A percentile compares a stretch with the other conserved stretches of the same genome.
Conservation (phyloP, 2,888 invertebrate genomes). For the Flabesymbios commensalis region DNA sequence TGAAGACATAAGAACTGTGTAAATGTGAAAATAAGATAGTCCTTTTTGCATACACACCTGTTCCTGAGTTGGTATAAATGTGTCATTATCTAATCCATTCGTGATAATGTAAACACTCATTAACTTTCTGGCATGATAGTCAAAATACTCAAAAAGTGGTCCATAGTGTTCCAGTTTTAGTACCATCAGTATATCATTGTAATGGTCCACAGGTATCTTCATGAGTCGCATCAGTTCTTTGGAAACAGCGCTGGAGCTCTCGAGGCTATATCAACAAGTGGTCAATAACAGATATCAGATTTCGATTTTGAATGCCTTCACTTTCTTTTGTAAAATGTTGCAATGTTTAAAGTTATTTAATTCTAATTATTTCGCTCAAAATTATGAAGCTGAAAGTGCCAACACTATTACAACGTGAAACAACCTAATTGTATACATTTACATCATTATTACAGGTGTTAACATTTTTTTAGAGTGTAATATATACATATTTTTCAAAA, state of each 20-base stretch:
- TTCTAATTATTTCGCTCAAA: no score
- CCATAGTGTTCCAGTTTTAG: conserved; percentile 85
- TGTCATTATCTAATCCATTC: conserved; percentile 88
- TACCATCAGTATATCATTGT: conserved; percentile 87
- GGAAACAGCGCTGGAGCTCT: conserved; percentile 69
- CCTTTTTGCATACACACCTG: conserved; percentile 69
- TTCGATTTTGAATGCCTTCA: background rate
- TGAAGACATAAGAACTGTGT: no score
- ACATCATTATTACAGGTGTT: no score
- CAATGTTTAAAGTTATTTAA: no score
- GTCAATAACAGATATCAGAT: conserved; percentile 3
- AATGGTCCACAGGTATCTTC: conserved; percentile 92
- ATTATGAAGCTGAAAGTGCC: no score
- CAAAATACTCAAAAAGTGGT: conserved; percentile 82
- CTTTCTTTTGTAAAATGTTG: background rate
- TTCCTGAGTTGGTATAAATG: conserved; percentile 82
- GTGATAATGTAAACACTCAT: conserved; percentile 86
- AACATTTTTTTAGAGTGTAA: no score
- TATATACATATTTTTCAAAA: no score
- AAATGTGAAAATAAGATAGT: no score
- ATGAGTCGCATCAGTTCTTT: conserved; percentile 90
- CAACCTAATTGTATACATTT: no score
- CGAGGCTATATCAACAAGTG: conserved; percentile 45
- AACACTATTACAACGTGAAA: no score
- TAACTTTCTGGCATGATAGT: conserved; percentile 80